These are phyloP conservation scores for Marmota monax DNA, from an alignment of 2,113 vertebrate species.

Conservation along the genomic window DNA sequence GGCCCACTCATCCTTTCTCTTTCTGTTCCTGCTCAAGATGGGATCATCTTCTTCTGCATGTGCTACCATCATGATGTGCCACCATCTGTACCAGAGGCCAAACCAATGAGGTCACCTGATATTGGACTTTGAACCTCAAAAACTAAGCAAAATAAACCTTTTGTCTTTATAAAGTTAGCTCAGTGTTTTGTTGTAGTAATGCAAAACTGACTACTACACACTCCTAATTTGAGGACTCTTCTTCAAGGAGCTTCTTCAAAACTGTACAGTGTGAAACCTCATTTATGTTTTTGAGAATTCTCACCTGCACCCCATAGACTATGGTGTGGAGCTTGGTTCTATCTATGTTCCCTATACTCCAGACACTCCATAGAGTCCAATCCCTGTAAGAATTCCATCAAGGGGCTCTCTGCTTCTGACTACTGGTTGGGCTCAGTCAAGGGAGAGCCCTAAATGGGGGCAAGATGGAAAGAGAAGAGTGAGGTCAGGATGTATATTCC, in stretches of 20 bases:
- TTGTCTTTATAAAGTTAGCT: background rate
- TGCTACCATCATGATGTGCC: background rate
- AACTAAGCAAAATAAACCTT: background rate
- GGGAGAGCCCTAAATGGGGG: background rate
- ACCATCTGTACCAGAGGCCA: background rate
- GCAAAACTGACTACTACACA: background rate
- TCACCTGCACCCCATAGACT: background rate
- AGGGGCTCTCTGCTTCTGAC: background rate
- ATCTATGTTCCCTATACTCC: too few relatives aligned
- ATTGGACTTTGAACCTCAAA: background rate
- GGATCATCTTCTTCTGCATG: background rate
- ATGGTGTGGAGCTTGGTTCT: background rate
- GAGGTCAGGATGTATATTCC: background rate
- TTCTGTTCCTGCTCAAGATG: background rate
- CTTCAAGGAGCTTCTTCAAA: slow-evolving; percentile 4
- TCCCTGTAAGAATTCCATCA: background rate
- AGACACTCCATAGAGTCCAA: background rate
- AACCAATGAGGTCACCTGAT: background rate
- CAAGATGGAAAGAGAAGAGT: background rate
- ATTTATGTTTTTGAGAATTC: background rate
- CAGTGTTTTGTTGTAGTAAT: background rate
- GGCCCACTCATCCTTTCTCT: background rate
- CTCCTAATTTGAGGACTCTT: background rate
- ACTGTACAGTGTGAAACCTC: background rate
- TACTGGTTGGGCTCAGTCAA: background rate